A percentile compares a stretch with the other conserved stretches of the same genome.
These are phyloP conservation scores for Coptodon rendalli DNA, from an alignment of 2,113 vertebrate species.

Conservation along the genomic window DNA sequence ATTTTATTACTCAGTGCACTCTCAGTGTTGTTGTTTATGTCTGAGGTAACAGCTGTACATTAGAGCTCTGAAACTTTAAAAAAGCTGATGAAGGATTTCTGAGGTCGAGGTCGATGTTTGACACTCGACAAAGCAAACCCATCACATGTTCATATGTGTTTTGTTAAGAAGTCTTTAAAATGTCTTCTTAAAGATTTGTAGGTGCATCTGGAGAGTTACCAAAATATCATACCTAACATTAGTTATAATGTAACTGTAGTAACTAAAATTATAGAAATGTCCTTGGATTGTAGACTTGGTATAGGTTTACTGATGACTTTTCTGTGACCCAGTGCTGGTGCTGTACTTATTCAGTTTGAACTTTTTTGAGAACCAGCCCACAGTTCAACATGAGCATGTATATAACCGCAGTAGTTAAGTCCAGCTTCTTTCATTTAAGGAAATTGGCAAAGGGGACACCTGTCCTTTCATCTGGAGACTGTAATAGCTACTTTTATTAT, in stretches of 20 bases:
- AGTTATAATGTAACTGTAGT: neutral
- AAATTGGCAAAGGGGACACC: neutral
- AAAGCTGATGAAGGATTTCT: neutral
- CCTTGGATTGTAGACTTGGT: neutral
- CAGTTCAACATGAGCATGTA: neutral
- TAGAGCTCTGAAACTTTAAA: too few species aligned
- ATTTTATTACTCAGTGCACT: too few species aligned
- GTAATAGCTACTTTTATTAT: neutral
- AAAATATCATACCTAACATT: too few species aligned
- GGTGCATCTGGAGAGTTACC: neutral
- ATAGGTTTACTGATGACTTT: neutral
- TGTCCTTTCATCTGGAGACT: neutral
- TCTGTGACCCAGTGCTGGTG: fast-evolving
- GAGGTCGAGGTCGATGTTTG: neutral
- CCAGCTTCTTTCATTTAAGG: neutral
- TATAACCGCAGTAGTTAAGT: neutral
- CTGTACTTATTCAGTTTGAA: neutral
- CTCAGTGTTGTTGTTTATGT: too few species aligned
- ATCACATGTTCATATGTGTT: neutral
- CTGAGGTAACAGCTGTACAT: too few species aligned
- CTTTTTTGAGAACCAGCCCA: neutral
- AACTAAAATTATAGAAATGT: neutral
- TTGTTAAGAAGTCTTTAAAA: neutral
- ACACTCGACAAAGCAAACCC: neutral
- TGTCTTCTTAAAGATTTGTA: neutral